Evolutionary conservation across 1,140 invertebrate genomes (phyloP), one percentile per base, ranked within the genome.

Genomic region (Pararge aegeria): DNA sequence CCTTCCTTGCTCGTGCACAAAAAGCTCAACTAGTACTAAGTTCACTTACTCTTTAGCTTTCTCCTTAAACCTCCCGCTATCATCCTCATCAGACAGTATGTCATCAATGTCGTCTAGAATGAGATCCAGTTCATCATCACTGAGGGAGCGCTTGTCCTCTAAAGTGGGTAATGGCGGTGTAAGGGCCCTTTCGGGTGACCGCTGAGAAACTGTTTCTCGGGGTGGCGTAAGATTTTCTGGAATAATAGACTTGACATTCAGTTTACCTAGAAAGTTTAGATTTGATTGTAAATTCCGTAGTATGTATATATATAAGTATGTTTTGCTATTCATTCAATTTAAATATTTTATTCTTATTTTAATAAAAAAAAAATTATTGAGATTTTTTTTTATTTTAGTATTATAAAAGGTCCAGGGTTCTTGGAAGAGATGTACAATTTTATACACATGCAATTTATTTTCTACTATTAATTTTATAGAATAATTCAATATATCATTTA

Each of bases 21-120:
- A 40, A 40, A 2, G 3, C 15, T 2, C 37, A 24, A 24, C 2
- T 40, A 3, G 0, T 9, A 5, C 7, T 6, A 16, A 42, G 15
- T 18, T 18, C 13, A 66, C 72, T 70, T 1, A 73, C 67, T 71
- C 70, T 5, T 69, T 70, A 44, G 66, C 1, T 29, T 75, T 75
- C 18, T 73, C 68, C 61, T 83, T 79, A 64, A 81, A 78, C 7
- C 75, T 66, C 0, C 76, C 79, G 2, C 48, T 67, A 55, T 84
- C 83, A 9, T 88, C 84, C 21, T 87, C 85, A 29, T 88, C 85
- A 12, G 78, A 82, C 7, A 86, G 68, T 30, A 86, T 88, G 9
- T 76, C 85, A 60, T 88, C 83, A 49, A 88, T 86, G 63, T 88
- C 83, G 0, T 74, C 85, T 0, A 88, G 70, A 7, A 88, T 85